These are phyloP conservation scores for Gobio gobio DNA, from an alignment of 2,113 vertebrate genomes.

Conservation along the genomic window DNA sequence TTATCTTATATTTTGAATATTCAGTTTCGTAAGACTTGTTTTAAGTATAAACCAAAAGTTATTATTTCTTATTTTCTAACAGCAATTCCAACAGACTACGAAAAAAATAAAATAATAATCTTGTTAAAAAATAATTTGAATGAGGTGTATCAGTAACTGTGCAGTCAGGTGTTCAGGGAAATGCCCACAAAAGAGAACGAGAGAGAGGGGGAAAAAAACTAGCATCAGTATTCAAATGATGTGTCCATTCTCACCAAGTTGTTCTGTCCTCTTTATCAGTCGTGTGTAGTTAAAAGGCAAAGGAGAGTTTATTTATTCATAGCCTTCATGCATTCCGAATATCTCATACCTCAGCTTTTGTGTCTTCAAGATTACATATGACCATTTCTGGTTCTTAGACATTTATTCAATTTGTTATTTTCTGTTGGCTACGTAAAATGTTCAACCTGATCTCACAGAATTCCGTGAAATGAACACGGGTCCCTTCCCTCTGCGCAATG, in stretches of 20 bases:
- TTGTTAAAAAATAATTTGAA: not conserved
- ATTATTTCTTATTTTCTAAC: not conserved
- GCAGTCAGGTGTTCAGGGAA: not conserved
- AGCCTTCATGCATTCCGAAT: conserved; percentile 4
- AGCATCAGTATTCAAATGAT: conserved; percentile 13
- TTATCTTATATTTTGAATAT: not conserved
- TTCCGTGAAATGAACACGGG: no score
- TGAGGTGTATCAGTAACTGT: not conserved
- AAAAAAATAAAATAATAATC: no score
- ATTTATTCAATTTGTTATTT: conserved; percentile 10
- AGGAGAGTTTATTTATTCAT: conserved; percentile 4
- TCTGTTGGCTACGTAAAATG: not conserved
- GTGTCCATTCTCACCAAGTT: not conserved
- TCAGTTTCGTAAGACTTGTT: not conserved
- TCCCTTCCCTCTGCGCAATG: no score
- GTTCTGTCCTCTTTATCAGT: conserved; percentile 4
- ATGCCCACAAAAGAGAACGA: not conserved
- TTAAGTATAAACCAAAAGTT: not conserved
- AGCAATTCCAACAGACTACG: not conserved
- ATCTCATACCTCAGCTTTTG: not conserved
- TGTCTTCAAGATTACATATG: conserved; percentile 1
- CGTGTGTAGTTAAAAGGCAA: conserved; percentile 16
- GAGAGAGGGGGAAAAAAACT: no score
- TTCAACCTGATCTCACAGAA: no score
- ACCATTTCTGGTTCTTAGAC: not conserved